phyloP scores from a whole-genome alignment of 2,888 invertebrate species.

The Tetheella fluctuosa region DNA sequence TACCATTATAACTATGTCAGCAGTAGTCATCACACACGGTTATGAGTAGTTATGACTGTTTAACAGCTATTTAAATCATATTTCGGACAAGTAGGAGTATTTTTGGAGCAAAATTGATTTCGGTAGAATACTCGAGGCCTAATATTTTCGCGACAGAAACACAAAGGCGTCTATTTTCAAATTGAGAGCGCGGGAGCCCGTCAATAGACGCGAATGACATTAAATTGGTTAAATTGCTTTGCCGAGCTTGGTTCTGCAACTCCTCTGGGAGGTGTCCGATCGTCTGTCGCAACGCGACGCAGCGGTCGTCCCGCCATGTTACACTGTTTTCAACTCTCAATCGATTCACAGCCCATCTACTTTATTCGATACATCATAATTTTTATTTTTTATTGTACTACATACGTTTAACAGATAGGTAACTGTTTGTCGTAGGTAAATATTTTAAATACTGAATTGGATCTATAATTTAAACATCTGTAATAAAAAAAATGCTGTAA shows the following conservation, averaged over 20 bases:
- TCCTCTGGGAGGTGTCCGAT: slow-evolving; percentile 69
- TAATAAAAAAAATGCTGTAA: too few relatives aligned
- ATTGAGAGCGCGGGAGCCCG: slow-evolving; percentile 75
- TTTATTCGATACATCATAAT: slow-evolving; percentile 43
- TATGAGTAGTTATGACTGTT: slow-evolving; percentile 55
- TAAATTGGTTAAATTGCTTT: slow-evolving; percentile 82
- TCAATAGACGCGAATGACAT: slow-evolving; percentile 80
- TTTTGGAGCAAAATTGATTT: slow-evolving; percentile 20
- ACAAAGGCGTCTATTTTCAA: slow-evolving; percentile 78
- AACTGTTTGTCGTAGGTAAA: too few relatives aligned
- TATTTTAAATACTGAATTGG: too few relatives aligned
- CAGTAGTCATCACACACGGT: slow-evolving; percentile 47
- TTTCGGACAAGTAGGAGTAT: slow-evolving; percentile 57
- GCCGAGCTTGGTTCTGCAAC: slow-evolving; percentile 68
- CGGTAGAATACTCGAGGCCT: slow-evolving; percentile 16
- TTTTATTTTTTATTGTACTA: slow-evolving; percentile 14
- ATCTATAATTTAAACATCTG: too few relatives aligned
- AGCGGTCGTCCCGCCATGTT: slow-evolving; percentile 23
- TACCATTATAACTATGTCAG: slow-evolving; percentile 67
- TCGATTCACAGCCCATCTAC: slow-evolving; percentile 51
- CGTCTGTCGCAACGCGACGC: slow-evolving; percentile 37
- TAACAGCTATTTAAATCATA: slow-evolving; percentile 70
- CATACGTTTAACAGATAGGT: too few relatives aligned
- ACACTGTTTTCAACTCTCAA: slow-evolving; percentile 36
- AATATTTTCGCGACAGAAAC: slow-evolving; percentile 62